A percentile compares a stretch with the other conserved stretches of the same genome.
Evolutionary conservation across 2,888 invertebrate genomes (phyloP).

Genomic region (Graphium colonna): DNA sequence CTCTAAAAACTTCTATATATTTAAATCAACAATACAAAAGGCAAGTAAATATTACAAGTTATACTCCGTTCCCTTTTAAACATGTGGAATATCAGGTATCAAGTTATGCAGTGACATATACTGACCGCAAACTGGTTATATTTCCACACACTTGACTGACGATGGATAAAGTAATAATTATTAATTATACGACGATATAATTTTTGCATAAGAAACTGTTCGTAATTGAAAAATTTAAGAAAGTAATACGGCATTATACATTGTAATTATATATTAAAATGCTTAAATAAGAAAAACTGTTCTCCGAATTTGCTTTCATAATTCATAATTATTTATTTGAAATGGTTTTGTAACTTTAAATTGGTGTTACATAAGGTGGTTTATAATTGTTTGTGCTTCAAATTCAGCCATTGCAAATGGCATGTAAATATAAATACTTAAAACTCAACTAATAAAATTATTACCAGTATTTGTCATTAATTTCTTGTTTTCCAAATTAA

Average conservation of each 20-base stretch:
- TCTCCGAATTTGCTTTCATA: no score
- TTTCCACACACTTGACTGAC: slow-evolving; percentile 7
- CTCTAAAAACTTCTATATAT: neutral
- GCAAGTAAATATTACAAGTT: neutral
- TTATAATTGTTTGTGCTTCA: no score
- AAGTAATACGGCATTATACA: neutral
- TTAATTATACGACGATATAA: slow-evolving; percentile 6
- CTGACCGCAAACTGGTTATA: slow-evolving; percentile 14
- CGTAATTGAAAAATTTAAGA: neutral
- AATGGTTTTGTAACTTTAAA: no score
- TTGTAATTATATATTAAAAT: no score
- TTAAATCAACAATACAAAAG: no score
- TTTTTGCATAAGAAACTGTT: slow-evolving; percentile 1
- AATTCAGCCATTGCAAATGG: no score
- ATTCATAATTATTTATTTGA: no score
- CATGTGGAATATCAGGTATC: slow-evolving; percentile 8
- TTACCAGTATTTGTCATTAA: no score
- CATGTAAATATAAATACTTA: no score
- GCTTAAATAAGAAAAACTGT: neutral
- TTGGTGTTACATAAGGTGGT: no score
- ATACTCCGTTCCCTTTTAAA: neutral
- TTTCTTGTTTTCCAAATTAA: no score
- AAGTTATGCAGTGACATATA: slow-evolving; percentile 7
- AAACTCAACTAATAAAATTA: no score
- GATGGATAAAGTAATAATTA: slow-evolving; percentile 4